A percentile compares a stretch with the other conserved stretches of the same genome.
Conservation (phyloP, 2,888 invertebrate genomes). For the Drosophila quinaria region DNA sequence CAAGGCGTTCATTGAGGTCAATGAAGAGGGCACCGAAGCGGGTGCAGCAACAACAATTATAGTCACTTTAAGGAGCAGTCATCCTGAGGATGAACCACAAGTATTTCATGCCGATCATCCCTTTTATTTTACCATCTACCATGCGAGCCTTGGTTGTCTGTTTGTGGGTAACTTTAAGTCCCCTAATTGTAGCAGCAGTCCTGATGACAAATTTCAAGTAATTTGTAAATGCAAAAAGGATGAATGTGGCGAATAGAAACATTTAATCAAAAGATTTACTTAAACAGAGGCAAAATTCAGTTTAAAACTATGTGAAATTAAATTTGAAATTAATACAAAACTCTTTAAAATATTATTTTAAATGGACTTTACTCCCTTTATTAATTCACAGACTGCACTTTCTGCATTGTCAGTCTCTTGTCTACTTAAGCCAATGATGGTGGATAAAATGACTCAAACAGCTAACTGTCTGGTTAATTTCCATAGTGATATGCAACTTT, state of each 20-base stretch:
- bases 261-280: background rate
- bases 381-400: background rate
- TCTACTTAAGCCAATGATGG: background rate
- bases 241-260: background rate
- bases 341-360: too few species aligned
- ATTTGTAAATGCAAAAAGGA: conserved; percentile 1
- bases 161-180: conserved; percentile 34
- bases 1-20: conserved; percentile 94
- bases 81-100: background rate
- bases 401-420: background rate
- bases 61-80: background rate
- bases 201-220: background rate
- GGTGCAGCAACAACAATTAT: conserved; percentile 89
- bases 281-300: background rate
- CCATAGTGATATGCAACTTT: conserved; percentile 26
- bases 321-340: background rate
- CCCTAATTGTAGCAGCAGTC: background rate
- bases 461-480: conserved; percentile 35
- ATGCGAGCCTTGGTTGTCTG: conserved; percentile 26
- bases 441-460: conserved; percentile 20
- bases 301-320: background rate
- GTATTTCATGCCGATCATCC: conserved; percentile 52
- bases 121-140: conserved; percentile 42
- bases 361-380: background rate
- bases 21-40: conserved; percentile 94